phyloP scores from a whole-genome alignment of 1,140 invertebrate species.

The Grapholita molesta region DNA sequence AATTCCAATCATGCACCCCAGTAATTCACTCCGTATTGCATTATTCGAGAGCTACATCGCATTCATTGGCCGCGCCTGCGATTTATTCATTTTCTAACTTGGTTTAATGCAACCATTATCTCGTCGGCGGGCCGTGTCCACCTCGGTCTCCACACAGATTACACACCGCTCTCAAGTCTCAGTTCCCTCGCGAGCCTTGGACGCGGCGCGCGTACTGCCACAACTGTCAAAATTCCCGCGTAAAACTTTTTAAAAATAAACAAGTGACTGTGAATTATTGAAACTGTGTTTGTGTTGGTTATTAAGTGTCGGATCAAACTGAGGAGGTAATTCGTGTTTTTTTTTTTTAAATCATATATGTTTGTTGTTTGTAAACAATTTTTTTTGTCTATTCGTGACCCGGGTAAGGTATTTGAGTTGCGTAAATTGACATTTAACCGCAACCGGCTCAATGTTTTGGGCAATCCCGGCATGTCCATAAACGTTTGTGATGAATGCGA shows the following conservation, averaged over 20 bases:
- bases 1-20: neutral
- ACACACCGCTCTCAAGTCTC: neutral
- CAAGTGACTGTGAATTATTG: slow-evolving; percentile 11
- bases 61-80: slow-evolving; percentile 9
- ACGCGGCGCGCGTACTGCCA: slow-evolving; percentile 2
- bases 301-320: neutral
- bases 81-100: slow-evolving; percentile 17
- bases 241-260: slow-evolving; percentile 7
- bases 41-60: slow-evolving; percentile 8
- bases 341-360: slow-evolving; percentile 2
- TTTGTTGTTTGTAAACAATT: neutral
- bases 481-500: neutral
- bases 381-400: neutral
- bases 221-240: slow-evolving; percentile 14
- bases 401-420: neutral
- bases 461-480: neutral
- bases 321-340: slow-evolving; percentile 11
- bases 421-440: slow-evolving; percentile 6
- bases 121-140: slow-evolving; percentile 3
- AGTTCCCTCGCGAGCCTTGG: slow-evolving; percentile 8
- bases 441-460: neutral
- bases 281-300: neutral
- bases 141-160: neutral
- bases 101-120: slow-evolving; percentile 16
- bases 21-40: neutral